A percentile compares a stretch with the other conserved stretches of the same genome.
phyloP scores from a whole-genome alignment of 2,797 vertebrate genomes.

The Catamblyrhynchus diadema region DNA sequence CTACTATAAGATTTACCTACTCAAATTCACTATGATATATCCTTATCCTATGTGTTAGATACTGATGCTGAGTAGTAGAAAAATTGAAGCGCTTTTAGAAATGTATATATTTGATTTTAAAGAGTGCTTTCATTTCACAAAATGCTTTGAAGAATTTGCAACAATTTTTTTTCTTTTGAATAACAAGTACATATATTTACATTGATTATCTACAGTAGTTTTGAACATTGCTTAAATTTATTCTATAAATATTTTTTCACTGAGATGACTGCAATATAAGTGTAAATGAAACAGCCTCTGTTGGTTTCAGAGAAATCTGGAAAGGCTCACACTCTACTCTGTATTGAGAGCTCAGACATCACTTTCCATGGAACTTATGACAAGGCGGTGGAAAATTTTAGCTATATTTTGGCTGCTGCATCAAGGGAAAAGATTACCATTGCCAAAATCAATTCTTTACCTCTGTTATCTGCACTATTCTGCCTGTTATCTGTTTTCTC shows the following conservation, averaged over 20 bases:
- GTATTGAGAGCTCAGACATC: slow-evolving; percentile 22
- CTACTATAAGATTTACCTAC: not conserved
- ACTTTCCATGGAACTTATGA: slow-evolving; percentile 63
- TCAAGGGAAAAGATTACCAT: slow-evolving; percentile 27
- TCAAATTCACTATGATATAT: not conserved
- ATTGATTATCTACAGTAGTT: not conserved
- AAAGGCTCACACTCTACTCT: slow-evolving; percentile 8
- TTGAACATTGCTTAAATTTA: not conserved
- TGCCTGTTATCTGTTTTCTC: slow-evolving; percentile 53
- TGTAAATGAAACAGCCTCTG: not conserved
- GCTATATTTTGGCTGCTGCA: slow-evolving; percentile 51
- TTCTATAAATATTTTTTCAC: not conserved
- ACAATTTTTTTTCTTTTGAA: not conserved
- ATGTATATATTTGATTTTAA: not conserved
- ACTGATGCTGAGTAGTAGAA: not conserved
- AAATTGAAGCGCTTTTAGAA: not conserved
- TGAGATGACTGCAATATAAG: not conserved
- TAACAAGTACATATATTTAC: not conserved
- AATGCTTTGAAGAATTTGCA: not conserved
- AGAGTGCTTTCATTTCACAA: not conserved
- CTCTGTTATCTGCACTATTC: slow-evolving; percentile 53
- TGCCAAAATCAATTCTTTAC: slow-evolving; percentile 64
- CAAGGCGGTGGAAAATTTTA: slow-evolving; percentile 66
- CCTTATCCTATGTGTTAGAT: not conserved
- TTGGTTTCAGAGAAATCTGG: slow-evolving; percentile 18